Percentiles rank a stretch among this genome's conserved stretches.
These are phyloP conservation scores for Capitulum mitella DNA, from an alignment of 2,888 invertebrate species.

Conservation along the genomic window DNA sequence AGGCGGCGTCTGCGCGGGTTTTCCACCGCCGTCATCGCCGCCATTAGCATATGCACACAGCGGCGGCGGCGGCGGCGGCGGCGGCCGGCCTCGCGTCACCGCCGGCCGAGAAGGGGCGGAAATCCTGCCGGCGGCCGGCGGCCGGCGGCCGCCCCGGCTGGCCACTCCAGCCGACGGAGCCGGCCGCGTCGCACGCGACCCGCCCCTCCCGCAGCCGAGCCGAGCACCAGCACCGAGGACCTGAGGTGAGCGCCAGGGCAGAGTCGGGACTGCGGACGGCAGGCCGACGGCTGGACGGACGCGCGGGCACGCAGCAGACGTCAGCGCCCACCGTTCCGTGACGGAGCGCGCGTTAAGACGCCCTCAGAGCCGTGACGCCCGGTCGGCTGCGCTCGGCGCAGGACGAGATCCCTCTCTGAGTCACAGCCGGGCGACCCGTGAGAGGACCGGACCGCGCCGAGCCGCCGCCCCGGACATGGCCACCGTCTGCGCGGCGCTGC, in stretches of 20 bases:
- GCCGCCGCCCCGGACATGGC: too few species aligned
- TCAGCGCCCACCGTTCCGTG: too few species aligned
- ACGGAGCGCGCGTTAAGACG: too few species aligned
- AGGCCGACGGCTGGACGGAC: neutral
- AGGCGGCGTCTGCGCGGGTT: too few species aligned
- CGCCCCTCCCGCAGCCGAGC: neutral
- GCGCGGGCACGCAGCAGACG: neutral
- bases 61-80: neutral
- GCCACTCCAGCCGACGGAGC: too few species aligned
- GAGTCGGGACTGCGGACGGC: neutral
- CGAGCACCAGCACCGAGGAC: too few species aligned
- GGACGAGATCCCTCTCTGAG: too few species aligned
- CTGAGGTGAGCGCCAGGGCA: too few species aligned
- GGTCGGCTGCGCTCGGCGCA: too few species aligned
- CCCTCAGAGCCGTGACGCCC: too few species aligned
- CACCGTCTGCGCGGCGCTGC: neutral
- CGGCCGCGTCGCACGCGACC: neutral
- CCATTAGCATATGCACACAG: conserved; percentile 44
- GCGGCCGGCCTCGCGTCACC: neutral
- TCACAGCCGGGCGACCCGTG: neutral
- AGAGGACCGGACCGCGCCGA: neutral
- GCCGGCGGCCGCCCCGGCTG: neutral
- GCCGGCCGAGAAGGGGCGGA: neutral
- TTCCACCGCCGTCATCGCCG: conserved; percentile 39
- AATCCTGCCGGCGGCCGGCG: neutral